Conservation (phyloP, 2,797 vertebrate genomes). For the Cottoperca gobio region DNA sequence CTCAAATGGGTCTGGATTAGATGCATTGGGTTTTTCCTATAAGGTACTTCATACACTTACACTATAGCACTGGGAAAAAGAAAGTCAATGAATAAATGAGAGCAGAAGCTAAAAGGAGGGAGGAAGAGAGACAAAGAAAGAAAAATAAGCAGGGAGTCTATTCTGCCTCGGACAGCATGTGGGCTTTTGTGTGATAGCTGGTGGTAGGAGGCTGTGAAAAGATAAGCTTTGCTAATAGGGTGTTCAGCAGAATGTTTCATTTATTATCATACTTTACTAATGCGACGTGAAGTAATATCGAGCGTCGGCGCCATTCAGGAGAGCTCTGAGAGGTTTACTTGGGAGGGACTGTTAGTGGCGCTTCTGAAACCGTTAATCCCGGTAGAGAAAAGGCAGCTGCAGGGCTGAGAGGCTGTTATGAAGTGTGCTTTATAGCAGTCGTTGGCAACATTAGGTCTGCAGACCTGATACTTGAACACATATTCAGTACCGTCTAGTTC, state of each 20-base stretch:
- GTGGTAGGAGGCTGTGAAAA: slow-evolving; percentile 71
- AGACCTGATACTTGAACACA: slow-evolving; percentile 17
- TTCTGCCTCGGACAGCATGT: slow-evolving; percentile 54
- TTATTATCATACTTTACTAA: slow-evolving; percentile 73
- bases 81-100: slow-evolving; percentile 53
- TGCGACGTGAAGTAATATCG: slow-evolving; percentile 57
- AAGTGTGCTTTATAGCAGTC: slow-evolving; percentile 28
- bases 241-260: slow-evolving; percentile 74
- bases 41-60: slow-evolving; percentile 4
- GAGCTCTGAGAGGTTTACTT: slow-evolving; percentile 60
- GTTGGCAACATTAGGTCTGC: slow-evolving; percentile 1
- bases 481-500: too few species aligned
- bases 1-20: neutral
- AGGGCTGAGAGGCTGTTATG: slow-evolving; percentile 38
- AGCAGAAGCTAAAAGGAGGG: slow-evolving; percentile 36
- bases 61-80: slow-evolving; percentile 18
- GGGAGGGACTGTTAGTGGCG: slow-evolving; percentile 43
- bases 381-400: slow-evolving; percentile 43
- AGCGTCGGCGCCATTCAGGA: slow-evolving; percentile 54
- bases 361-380: slow-evolving; percentile 46
- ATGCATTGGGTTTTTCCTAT: slow-evolving; percentile 6
- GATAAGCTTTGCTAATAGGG: slow-evolving; percentile 80
- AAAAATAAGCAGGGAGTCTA: slow-evolving; percentile 49
- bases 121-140: slow-evolving; percentile 33
- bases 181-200: slow-evolving; percentile 65